Conservation (phyloP, 1,140 invertebrate species). For the Pseudomyrmex flavicornis region DNA sequence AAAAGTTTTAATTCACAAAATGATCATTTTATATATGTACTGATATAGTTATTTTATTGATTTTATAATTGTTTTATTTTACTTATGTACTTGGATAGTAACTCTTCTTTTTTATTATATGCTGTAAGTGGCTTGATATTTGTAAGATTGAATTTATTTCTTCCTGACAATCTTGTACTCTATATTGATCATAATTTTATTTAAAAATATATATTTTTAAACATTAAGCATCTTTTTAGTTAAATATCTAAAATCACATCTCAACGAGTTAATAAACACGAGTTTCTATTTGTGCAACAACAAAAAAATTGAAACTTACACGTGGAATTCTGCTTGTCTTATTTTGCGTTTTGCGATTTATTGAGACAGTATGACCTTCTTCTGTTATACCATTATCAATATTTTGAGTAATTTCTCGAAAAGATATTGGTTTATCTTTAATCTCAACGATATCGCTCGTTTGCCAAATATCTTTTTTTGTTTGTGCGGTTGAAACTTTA, state of each 20-base stretch:
- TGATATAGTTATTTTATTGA: background rate
- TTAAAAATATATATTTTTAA: background rate
- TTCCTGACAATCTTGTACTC: background rate
- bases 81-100: slow-evolving; percentile 17
- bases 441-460: background rate
- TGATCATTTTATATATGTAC: background rate
- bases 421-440: slow-evolving; percentile 3
- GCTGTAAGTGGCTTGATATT: background rate
- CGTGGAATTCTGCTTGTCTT: slow-evolving; percentile 65
- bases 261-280: background rate
- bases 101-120: slow-evolving; percentile 5
- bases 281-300: background rate
- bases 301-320: slow-evolving; percentile 17
- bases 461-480: slow-evolving; percentile 3
- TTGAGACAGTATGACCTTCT: background rate
- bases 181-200: slow-evolving; percentile 3
- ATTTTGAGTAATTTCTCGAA: background rate
- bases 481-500: background rate
- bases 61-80: background rate
- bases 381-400: background rate
- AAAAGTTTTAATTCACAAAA: background rate
- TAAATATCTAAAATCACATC: slow-evolving; percentile 18
- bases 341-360: background rate
- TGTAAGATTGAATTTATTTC: slow-evolving; percentile 6
- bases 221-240: background rate